These are phyloP conservation scores for Parotocinclus haroldoi DNA, from an alignment of 2,797 vertebrate species.

Conservation along the genomic window DNA sequence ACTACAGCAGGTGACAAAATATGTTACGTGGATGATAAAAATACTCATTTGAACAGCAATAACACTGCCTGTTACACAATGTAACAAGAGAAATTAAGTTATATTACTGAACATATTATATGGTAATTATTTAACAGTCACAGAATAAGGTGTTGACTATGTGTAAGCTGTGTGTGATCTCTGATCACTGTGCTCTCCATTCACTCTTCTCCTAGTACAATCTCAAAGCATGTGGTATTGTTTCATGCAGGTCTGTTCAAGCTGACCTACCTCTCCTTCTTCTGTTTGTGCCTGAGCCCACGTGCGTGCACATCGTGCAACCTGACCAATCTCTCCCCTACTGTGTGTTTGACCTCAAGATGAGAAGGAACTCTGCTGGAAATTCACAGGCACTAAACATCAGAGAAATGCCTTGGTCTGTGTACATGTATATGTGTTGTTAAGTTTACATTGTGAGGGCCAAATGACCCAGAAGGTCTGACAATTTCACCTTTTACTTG, in stretches of 20 bases:
- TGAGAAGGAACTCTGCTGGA: constrained; percentile 33
- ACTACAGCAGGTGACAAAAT: too few species aligned
- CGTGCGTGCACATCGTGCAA: constrained; percentile 20
- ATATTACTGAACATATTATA: too few species aligned
- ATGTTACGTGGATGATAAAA: too few species aligned
- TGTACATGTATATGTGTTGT: constrained; percentile 12
- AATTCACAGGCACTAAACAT: constrained; percentile 36
- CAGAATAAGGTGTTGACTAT: background rate
- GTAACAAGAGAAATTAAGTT: too few species aligned
- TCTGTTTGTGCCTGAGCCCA: constrained; percentile 12
- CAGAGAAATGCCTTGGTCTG: constrained; percentile 9
- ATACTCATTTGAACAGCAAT: too few species aligned
- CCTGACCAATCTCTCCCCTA: constrained; percentile 26
- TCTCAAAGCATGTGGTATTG: constrained; percentile 34
- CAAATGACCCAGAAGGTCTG: too few species aligned
- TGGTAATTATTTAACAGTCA: too few species aligned
- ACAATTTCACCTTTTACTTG: too few species aligned
- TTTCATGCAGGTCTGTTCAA: constrained; percentile 34
- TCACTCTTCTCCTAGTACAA: constrained; percentile 20
- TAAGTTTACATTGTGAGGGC: background rate
- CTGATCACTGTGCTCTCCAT: background rate
- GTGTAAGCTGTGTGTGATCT: background rate
- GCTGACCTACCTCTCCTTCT: constrained; percentile 26
- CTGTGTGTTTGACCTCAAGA: constrained; percentile 43
- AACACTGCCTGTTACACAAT: too few species aligned